Base-by-base conservation (phyloP, 2,797 vertebrate genomes). In the Pelodytes ibericus region DNA sequence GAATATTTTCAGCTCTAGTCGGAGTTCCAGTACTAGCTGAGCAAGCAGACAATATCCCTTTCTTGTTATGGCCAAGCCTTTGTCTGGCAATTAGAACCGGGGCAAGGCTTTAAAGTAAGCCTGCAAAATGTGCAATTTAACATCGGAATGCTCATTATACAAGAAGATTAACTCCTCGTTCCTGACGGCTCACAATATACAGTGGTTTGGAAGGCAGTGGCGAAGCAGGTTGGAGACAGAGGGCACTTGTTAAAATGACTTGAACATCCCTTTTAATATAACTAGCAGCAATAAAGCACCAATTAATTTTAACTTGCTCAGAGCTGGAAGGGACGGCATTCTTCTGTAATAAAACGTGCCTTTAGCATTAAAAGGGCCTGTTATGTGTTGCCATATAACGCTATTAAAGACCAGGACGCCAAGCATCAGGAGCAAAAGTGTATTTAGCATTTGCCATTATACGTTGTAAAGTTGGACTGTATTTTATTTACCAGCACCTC, bases 161-260 rank as follows among this genome's bases (percentile, higher is more conserved):
- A 2, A 29, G 56, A 26, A 58, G 24, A 29, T 53, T 53, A 53
- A 53, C 49, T 53, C 49, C 8, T 53, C 22, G 25, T 39, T 29
- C 22, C 36, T 71, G 7, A 20, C 16, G 3, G 51, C 51, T 59
- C 56, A 25, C 53, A 29, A 16, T 60, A 30, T 25, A 53, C 56
- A 27, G 56, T 58, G 25, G 25, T 20, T 60, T 41, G 57, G n/a
- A 51, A 57, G 25, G 33, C 39, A 47, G 57, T 11, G 22, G 51
- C 22, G 51, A 53, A 20, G 1, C 4, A 53, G 51, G 51, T 58
- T 58, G 24, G 10, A 58, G 56, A 18, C 24, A 58, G 56, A 22
- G 58, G 59, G 36, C 57, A 71, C 33, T 71, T 71, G 57, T 71
- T 61, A 59, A 59, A 44, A 71, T 5, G 29, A 69, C 66, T 69